phyloP scores from a whole-genome alignment of 1,140 invertebrate genomes.

The Thalassaphorura encarpata region DNA sequence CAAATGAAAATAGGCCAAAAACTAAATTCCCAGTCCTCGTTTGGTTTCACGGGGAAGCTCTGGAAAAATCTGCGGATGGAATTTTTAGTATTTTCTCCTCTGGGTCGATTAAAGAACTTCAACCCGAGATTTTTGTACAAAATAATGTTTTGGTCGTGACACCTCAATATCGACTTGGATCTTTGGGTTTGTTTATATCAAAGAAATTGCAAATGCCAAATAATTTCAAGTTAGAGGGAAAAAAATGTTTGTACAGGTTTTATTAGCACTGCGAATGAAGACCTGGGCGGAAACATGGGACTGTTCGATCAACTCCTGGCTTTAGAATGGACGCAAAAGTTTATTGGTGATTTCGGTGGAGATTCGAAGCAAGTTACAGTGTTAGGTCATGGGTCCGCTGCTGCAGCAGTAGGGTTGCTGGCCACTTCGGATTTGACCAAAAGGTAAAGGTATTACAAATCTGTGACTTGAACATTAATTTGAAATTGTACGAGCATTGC shows the following conservation, averaged over 20 bases:
- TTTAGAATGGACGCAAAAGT: constrained; percentile 82
- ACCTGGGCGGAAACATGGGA: constrained; percentile 84
- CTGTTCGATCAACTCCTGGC: constrained; percentile 88
- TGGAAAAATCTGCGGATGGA: constrained; percentile 75
- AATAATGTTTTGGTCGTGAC: constrained; percentile 87
- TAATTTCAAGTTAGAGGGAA: neutral
- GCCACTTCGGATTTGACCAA: constrained; percentile 19
- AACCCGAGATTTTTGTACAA: constrained; percentile 40
- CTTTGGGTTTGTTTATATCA: constrained; percentile 61
- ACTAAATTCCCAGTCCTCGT: constrained; percentile 62
- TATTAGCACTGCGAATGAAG: constrained; percentile 53
- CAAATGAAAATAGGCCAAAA: no score
- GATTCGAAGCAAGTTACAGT: constrained; percentile 81
- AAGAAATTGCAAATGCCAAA: neutral
- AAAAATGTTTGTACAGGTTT: constrained; percentile 26
- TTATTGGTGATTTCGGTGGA: constrained; percentile 79
- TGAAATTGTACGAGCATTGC: neutral
- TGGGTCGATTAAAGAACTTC: constrained; percentile 20
- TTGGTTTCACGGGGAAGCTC: constrained; percentile 90
- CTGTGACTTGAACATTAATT: neutral
- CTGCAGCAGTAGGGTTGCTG: constrained; percentile 37
- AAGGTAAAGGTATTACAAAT: neutral
- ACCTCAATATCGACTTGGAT: constrained; percentile 90
- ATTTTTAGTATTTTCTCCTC: constrained; percentile 87
- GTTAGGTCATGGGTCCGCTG: constrained; percentile 85